Evolutionary conservation across 2,797 vertebrate genomes (phyloP), one percentile per base, ranked within the genome.

Genomic region (Hapalemur alaotrensis): DNA sequence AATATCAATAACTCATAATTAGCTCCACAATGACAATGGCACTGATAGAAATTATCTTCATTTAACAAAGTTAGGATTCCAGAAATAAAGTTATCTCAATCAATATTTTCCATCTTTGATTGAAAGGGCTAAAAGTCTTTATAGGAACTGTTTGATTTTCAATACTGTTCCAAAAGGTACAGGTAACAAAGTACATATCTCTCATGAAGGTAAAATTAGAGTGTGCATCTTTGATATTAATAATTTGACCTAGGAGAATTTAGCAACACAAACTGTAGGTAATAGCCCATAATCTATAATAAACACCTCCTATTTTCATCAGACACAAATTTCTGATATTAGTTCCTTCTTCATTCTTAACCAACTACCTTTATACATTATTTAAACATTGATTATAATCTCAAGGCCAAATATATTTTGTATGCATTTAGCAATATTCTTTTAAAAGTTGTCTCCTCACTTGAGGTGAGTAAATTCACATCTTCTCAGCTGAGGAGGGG

Each of bases 1-100:
- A 94, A 41, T 72, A 95, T 84, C 48, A 96, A 23, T 87, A 95
- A 95, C 83, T 89, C 50, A 90, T 2, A 76, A 30, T 89, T 85
- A 59, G 9, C 48, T 65, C 70, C 43, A 97, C 82, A 70, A 25
- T 76, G 67, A 95, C 88, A 96, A 92, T 79, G 43, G 3, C 25
- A 89, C 72, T 35, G 41, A 94, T 35, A 93, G 57, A 93, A 94
- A 86, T 12, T 50, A 6, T 54, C 59, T 81, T 81, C 41, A 80
- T 75, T 91, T 86, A 90, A 76, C 23, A 52, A 73, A 72, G 32
- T 46, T 75, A 75, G 11, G 32, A 25, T 95, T 95, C 73, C 5
- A 72, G 83, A 96, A 93, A 59, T 70, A 86, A 82, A 79, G 32
- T 46, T 72, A 52, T 61, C n/a, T 78, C 5, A 50, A 72, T 17